Evolutionary conservation across 2,797 vertebrate species (phyloP).

Genomic region (Otus scops): DNA sequence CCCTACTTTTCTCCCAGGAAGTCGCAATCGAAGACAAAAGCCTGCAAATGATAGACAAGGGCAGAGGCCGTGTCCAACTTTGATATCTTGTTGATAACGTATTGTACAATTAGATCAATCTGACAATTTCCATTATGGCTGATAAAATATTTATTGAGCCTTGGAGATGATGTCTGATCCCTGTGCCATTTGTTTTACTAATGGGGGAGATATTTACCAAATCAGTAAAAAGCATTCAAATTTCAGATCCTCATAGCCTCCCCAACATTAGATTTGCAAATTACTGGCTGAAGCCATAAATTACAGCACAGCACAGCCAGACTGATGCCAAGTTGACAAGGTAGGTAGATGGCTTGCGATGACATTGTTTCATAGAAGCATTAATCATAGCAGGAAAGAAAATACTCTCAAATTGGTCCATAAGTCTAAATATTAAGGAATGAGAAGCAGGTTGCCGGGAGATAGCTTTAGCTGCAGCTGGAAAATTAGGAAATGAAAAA

Average conservation of each 20-base stretch:
- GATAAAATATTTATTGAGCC: constrained; percentile 99
- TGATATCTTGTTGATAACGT: constrained; percentile 90
- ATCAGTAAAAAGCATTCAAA: constrained; percentile 75
- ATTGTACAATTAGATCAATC: constrained; percentile 95
- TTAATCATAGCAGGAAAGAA: constrained; percentile 88
- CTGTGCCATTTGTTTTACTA: constrained; percentile 91
- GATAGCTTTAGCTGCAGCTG: constrained; percentile 66
- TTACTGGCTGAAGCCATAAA: constrained; percentile 86
- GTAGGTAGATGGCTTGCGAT: constrained; percentile 83
- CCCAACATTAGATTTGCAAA: constrained; percentile 95
- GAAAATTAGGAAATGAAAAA: constrained; percentile 75
- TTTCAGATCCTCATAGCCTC: constrained; percentile 75
- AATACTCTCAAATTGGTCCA: constrained; percentile 87
- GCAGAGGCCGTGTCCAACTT: constrained; percentile 83
- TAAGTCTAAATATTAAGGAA: constrained; percentile 88
- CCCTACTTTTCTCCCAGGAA: constrained; percentile 17
- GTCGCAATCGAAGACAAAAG: constrained; percentile 61
- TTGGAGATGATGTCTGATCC: constrained; percentile 92
- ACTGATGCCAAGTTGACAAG: constrained; percentile 79
- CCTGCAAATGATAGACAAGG: constrained; percentile 49
- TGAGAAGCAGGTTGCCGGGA: constrained; percentile 71
- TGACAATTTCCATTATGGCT: constrained; percentile 99
- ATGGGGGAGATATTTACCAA: constrained; percentile 85
- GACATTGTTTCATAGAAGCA: constrained; percentile 85
- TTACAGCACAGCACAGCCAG: constrained; percentile 79